Conservation (phyloP, 1,140 invertebrate genomes). For the Mactra quadrangularis region DNA sequence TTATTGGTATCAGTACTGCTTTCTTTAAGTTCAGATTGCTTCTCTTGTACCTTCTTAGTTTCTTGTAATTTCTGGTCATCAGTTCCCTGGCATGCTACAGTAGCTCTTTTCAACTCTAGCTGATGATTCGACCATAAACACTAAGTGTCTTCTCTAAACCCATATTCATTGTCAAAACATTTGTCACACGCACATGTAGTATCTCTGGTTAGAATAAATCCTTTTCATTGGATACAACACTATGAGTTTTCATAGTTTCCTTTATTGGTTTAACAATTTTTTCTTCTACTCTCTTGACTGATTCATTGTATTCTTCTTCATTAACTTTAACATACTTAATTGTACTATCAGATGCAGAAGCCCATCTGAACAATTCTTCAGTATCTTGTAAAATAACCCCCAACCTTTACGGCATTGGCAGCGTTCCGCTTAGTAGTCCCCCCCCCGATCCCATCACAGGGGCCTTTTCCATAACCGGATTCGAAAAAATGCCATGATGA, state of each 20-base stretch:
- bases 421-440: conserved; percentile 39
- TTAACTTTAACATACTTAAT: conserved; percentile 15
- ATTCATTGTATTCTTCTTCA: conserved; percentile 18
- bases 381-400: conserved; percentile 34
- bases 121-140: conserved; percentile 18
- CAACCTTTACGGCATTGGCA: conserved; percentile 32
- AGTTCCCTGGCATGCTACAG: neutral
- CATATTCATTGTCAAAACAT: too few species aligned
- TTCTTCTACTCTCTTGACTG: too few species aligned
- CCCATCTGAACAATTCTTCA: conserved; percentile 44
- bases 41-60: too few species aligned
- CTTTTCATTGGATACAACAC: too few species aligned
- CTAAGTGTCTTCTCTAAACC: conserved; percentile 4
- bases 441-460: conserved; percentile 33
- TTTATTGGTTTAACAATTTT: too few species aligned
- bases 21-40: too few species aligned
- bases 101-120: neutral
- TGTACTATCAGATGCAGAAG: neutral
- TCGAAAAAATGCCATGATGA: conserved; percentile 23
- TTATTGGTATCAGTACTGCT: neutral
- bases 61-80: neutral
- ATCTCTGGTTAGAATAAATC: too few species aligned
- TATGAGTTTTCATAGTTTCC: too few species aligned
- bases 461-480: conserved; percentile 26
- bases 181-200: too few species aligned